Base-by-base conservation (phyloP, 2,113 vertebrate genomes). In the Eolophus roseicapilla region DNA sequence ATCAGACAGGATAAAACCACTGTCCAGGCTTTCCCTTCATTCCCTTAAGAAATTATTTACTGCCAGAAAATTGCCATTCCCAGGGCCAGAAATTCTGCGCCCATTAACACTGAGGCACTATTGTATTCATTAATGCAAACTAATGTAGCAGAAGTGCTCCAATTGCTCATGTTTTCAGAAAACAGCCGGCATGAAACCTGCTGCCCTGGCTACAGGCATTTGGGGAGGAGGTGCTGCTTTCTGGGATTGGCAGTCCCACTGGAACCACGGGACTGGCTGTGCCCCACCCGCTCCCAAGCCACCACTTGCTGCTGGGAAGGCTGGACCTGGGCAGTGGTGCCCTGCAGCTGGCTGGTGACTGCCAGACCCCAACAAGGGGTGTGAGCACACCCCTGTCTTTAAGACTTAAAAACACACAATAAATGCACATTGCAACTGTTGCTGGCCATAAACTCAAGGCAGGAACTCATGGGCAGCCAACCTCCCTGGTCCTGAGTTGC, bases 61-160 rank as follows among this genome's bases (percentile, higher is more conserved):
- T 68, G 31, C 46, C 77, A 96, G 60, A 68, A 59, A 88, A 12
- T 9, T 70, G 68, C 68, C 25, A 53, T 79, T 97, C 52, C 67
- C 20, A 81, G 68, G 37, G 67, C 65, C 86, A 64, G 73, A 63
- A 77, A 80, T 85, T 86, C 89, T 65, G 91, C 21, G 2, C 49
- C 92, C 78, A 17, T 35, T 90, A 87, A 91, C 89, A 82, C 88
- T 31, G 86, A 82, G 65, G 77, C 76, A 57, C 57, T 43, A 8
- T 15, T 73, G 44, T 76, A 89, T 84, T 86, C 37, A 63, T 84
- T 95, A 91, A 82, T 87, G 92, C 63, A 62, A 80, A 88, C 43
- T 27, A 75, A 73, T 12, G 43, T 73, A 92, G 90, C 46, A 82
- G 44, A 73, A 73, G 37, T 50, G 44, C 28, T 79, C 69, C 94